phyloP scores from a whole-genome alignment of 2,888 invertebrate species.

The Muscina levida region DNA sequence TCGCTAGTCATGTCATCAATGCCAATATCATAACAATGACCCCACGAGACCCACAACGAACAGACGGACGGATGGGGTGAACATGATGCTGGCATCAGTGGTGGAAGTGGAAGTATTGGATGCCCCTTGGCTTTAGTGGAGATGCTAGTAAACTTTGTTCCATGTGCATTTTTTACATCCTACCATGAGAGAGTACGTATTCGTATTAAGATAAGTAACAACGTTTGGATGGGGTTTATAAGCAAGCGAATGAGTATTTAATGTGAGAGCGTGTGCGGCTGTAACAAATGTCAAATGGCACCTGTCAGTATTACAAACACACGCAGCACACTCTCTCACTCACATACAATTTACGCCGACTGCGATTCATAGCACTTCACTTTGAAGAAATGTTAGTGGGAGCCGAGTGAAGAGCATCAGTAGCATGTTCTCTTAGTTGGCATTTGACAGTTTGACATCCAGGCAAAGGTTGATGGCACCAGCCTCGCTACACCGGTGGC shows the following conservation, averaged over 20 bases:
- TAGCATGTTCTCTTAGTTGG: conserved; percentile 55
- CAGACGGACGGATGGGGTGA: not conserved
- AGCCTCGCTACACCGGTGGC: conserved; percentile 28
- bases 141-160: not conserved
- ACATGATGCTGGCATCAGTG: not conserved
- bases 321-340: conserved; percentile 45
- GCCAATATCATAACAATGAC: conserved; percentile 37
- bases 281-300: conserved; percentile 61
- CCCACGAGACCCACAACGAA: not conserved
- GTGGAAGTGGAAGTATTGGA: not conserved
- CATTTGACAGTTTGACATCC: conserved; percentile 66
- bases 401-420: conserved; percentile 40
- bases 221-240: not conserved
- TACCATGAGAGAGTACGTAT: not conserved
- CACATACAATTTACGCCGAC: not conserved
- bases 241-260: conserved; percentile 18
- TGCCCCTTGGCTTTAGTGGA: not conserved
- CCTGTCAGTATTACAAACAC: conserved; percentile 56
- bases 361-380: not conserved
- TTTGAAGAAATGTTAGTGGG: conserved; percentile 1
- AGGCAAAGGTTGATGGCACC: conserved; percentile 50
- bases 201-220: no score
- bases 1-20: conserved; percentile 42
- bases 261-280: conserved; percentile 20
- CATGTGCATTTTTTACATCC: not conserved